These are phyloP conservation scores for Branchipolynoe longqiensis DNA, from an alignment of 2,888 invertebrate species.

Conservation along the genomic window DNA sequence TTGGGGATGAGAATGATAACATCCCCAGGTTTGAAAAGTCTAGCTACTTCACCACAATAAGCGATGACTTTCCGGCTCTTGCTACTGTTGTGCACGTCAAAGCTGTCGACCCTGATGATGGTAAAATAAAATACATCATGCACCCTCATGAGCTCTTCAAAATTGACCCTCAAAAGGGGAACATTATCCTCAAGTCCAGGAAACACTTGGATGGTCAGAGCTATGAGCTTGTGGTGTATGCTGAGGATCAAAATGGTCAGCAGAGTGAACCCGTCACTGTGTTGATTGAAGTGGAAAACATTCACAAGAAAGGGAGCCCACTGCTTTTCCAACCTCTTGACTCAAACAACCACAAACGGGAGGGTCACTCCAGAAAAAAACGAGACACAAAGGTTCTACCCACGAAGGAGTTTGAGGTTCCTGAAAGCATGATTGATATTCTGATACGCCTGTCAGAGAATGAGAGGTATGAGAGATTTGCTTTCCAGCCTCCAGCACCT, in stretches of 20 bases:
- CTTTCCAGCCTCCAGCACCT: constrained; percentile 65
- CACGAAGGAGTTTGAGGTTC: constrained; percentile 57
- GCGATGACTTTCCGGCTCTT: constrained; percentile 55
- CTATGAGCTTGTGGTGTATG: constrained; percentile 59
- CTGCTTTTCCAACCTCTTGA: constrained; percentile 20
- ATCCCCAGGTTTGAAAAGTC: constrained; percentile 62
- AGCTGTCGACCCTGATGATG: constrained; percentile 63
- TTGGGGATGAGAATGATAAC: constrained; percentile 66
- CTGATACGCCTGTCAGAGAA: constrained; percentile 42
- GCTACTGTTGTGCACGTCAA: constrained; percentile 57
- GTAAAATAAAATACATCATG: constrained; percentile 60
- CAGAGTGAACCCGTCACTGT: constrained; percentile 61
- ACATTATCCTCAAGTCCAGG: constrained; percentile 55
- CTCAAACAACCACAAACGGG: neutral
- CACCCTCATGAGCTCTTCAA: constrained; percentile 61
- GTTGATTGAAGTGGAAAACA: constrained; percentile 60
- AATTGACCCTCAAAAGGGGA: constrained; percentile 59
- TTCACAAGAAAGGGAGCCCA: constrained; percentile 38
- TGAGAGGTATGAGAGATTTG: constrained; percentile 58
- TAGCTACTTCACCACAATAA: constrained; percentile 61
- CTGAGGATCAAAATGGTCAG: constrained; percentile 59
- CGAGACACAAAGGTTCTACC: constrained; percentile 16
- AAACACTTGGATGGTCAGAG: constrained; percentile 41
- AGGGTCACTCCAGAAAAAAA: constrained; percentile 30
- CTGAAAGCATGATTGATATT: constrained; percentile 49